Base-by-base conservation (phyloP, 2,113 vertebrate genomes). In the Chinchilla lanigera region DNA sequence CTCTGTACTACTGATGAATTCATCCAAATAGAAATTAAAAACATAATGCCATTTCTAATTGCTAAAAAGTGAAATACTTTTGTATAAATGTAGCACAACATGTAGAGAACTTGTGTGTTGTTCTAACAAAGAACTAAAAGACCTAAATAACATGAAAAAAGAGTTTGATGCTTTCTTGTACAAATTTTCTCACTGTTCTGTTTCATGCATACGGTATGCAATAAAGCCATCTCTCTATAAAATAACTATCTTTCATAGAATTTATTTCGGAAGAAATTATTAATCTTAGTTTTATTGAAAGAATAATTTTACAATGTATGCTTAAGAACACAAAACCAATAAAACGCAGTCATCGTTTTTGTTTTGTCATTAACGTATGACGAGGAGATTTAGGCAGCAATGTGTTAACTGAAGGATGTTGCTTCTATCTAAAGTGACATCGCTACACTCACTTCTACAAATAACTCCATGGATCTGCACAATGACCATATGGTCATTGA, bases 271-370 rank as follows among this genome's bases (percentile, higher is more conserved):
- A 61, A 33, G 84, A 33, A 47, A 86, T 84, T 14, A 73, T 26
- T 60, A 63, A 85, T 38, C 26, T n/a, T 41, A 75, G 7, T 69
- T 95, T 89, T 67, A 83, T 47, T 88, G 84, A 87, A 96, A 87
- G 90, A 92, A 71, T 78, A 28, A 60, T 78, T 71, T 93, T 30
- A 93, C 4, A 60, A 85, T n/a, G 2, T 94, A 17, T 92, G 14
- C 80, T 86, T 89, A 47, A 50, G 52, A 85, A 77, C 54, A 73
- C 35, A 60, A 58, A 54, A 90, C 35, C 10, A 73, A 61, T 61
- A 61, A 82, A 65, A 60, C 85, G 73, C 80, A 94, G 26, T 52
- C 2, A 84, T 30, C 63, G 67, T 69, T 78, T 87, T 75, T 90
- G 58, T 52, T 95, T 89, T 93, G 28, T 52, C 63, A 97, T 50